These are phyloP conservation scores for Agrypnus murinus DNA, from an alignment of 2,888 invertebrate genomes.

Conservation along the genomic window DNA sequence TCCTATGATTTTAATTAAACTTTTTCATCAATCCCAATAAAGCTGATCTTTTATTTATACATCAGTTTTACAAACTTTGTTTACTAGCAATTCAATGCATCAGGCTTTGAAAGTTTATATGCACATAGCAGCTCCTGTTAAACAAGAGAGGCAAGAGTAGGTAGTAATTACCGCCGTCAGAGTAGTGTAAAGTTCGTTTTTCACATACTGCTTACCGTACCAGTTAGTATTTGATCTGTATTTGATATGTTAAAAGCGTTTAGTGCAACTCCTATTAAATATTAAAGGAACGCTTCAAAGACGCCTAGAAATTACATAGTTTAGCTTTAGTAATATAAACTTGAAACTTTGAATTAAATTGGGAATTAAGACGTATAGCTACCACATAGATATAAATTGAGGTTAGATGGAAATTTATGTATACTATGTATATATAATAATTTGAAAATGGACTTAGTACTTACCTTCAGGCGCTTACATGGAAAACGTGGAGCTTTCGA, in stretches of 20 bases:
- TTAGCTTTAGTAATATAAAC: neutral
- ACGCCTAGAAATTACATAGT: conserved; percentile 35
- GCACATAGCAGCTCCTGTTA: too few relatives aligned
- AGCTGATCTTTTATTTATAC: too few relatives aligned
- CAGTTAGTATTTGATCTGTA: neutral
- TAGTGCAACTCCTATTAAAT: conserved; percentile 40
- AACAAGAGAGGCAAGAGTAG: too few relatives aligned
- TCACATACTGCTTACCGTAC: neutral
- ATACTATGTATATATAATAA: too few relatives aligned
- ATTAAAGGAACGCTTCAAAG: conserved; percentile 41
- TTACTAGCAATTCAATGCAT: too few relatives aligned
- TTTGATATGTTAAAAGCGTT: conserved; percentile 17
- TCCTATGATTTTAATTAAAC: too few relatives aligned
- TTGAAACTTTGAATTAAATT: conserved; percentile 33
- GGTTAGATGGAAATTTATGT: neutral
- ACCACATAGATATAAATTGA: neutral
- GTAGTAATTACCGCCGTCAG: too few relatives aligned
- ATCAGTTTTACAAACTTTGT: too few relatives aligned
- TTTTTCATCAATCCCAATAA: too few relatives aligned
- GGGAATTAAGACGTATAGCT: conserved; percentile 25
- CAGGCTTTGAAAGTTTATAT: too few relatives aligned
- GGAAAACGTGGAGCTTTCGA: conserved; percentile 56
- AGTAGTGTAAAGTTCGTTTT: neutral
- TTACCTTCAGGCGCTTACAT: conserved; percentile 44
- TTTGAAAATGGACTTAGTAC: too few relatives aligned